Conservation (phyloP, 2,797 vertebrate species). For the Momotus momota region DNA sequence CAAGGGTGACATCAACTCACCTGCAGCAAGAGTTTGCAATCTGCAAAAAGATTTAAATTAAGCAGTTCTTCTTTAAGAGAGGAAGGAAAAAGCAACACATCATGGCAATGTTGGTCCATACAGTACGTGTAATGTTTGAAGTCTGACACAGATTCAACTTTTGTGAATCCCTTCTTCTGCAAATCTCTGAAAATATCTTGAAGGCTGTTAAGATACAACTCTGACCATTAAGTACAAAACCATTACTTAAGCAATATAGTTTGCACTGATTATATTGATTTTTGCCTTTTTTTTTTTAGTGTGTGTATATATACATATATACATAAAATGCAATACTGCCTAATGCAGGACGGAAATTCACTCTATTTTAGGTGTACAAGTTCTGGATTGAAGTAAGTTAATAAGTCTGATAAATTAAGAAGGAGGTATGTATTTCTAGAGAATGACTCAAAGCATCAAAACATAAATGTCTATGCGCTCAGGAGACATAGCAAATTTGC, state of each 20-base stretch:
- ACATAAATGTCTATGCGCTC: neutral
- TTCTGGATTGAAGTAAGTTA: neutral
- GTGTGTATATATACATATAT: too few relatives aligned
- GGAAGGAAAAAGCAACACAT: constrained; percentile 87
- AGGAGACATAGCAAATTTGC: neutral
- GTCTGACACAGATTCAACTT: constrained; percentile 80
- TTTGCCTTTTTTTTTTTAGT: neutral
- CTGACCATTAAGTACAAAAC: neutral
- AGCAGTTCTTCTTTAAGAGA: constrained; percentile 82
- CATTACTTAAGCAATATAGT: neutral
- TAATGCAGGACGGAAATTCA: neutral
- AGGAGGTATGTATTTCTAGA: neutral
- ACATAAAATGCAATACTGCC: neutral
- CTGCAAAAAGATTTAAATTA: constrained; percentile 80
- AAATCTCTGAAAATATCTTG: constrained; percentile 83
- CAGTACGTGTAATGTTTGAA: constrained; percentile 82
- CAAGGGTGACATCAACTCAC: constrained; percentile 72
- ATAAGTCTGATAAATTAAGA: neutral
- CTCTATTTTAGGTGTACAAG: neutral
- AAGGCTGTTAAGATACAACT: constrained; percentile 77
- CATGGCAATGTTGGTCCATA: constrained; percentile 85
- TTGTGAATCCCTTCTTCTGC: constrained; percentile 80
- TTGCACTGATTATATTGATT: neutral
- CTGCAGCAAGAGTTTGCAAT: constrained; percentile 88
- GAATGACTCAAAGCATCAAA: neutral